Percentiles rank a stretch among this genome's conserved stretches.
phyloP scores from a whole-genome alignment of 2,888 invertebrate species.

The Limnephilus auricula region DNA sequence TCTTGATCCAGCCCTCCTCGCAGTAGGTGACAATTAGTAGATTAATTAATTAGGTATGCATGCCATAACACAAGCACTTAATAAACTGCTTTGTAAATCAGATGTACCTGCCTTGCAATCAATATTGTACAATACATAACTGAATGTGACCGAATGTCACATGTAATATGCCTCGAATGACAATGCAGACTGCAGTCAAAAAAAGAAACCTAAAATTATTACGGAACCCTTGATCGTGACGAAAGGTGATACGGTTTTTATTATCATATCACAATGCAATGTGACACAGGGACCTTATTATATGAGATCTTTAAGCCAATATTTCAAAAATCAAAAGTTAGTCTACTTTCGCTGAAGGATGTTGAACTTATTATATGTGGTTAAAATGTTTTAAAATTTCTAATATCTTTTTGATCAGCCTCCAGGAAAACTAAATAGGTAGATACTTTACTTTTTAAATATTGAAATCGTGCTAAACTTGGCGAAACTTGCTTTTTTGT shows the following conservation, averaged over 20 bases:
- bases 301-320: neutral
- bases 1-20: no score
- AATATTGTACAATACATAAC: neutral
- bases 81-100: neutral
- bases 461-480: no score
- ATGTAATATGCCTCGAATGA: neutral
- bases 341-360: no score
- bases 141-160: neutral
- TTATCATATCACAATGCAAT: neutral
- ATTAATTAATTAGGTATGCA: neutral
- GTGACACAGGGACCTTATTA: neutral
- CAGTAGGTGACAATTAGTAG: no score
- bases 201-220: neutral
- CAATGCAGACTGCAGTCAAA: neutral
- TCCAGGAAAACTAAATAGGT: no score
- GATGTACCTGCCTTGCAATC: neutral
- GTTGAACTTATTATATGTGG: no score
- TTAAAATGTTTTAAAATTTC: no score
- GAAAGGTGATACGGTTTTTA: neutral
- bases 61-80: neutral
- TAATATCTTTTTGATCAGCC: no score
- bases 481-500: no score
- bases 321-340: neutral
- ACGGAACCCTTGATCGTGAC: neutral
- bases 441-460: no score